Conservation (phyloP, 2,797 vertebrate species). For the Pangasius larnaudii region DNA sequence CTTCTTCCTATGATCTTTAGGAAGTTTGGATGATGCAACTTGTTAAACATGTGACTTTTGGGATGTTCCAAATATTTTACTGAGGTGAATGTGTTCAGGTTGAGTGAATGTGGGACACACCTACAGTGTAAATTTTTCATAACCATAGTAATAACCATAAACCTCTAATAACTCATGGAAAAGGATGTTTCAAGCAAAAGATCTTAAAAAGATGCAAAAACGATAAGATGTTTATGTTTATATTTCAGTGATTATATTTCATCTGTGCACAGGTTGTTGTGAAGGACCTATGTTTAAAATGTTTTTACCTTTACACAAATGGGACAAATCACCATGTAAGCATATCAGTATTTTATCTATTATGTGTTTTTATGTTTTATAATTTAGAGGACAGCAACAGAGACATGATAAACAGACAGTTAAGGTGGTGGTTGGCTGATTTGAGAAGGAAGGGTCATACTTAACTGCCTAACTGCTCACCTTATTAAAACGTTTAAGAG, state of each 20-base stretch:
- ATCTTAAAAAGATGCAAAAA: not conserved
- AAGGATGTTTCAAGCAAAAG: not conserved
- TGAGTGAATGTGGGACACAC: not conserved
- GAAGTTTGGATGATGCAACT: not conserved
- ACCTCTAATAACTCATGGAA: not conserved
- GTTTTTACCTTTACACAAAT: not conserved
- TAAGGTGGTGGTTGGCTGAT: slow-evolving; percentile 22
- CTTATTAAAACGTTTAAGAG: slow-evolving; percentile 61
- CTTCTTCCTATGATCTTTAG: not conserved
- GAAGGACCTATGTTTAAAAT: not conserved
- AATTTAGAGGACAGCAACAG: not conserved
- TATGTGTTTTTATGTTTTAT: slow-evolving; percentile 31
- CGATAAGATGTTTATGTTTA: not conserved
- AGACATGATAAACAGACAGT: slow-evolving; percentile 21
- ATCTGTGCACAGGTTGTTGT: not conserved
- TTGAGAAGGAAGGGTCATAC: not conserved
- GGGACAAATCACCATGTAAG: not conserved
- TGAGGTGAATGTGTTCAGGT: not conserved
- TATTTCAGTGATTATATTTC: not conserved
- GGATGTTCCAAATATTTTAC: not conserved
- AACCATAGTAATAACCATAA: not conserved
- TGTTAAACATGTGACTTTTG: not conserved
- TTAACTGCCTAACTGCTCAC: slow-evolving; percentile 39
- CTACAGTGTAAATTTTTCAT: not conserved
- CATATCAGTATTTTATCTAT: slow-evolving; percentile 2